Evolutionary conservation across 2,113 vertebrate genomes (phyloP), one percentile per base, ranked within the genome.

Genomic region (Aepyceros melampus): DNA sequence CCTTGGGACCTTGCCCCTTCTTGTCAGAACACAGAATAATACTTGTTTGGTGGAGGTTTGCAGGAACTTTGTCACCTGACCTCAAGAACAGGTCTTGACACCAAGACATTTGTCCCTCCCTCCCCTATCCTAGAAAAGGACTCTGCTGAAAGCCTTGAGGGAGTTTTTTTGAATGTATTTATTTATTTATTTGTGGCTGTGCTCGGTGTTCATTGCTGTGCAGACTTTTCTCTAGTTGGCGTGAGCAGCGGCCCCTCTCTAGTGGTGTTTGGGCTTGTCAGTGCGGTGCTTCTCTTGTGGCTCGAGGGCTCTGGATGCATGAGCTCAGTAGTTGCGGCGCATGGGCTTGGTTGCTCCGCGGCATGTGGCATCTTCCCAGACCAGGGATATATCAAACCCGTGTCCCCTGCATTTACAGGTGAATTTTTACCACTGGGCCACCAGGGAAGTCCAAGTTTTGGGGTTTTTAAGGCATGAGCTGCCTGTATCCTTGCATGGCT

Each of bases 271-370:
- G 40, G 71, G 12, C 23, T 76, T 76, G 36, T 43, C 40, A 27
- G 14, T 43, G 36, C 0, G 0, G 23, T 43, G 23, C 23, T 43
- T 76, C 71, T 43, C 71, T 43, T 76, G 71, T 76, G 71, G 71
- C 23, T 76, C 14, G 23, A 76, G 71, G 40, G 71, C 23, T 76
- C 71, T 43, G 27, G 71, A 14, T 76, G 71, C 23, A 27, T 14
- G 71, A 23, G 23, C 23, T 76, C 71, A 43, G 71, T 76, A 43
- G 23, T 76, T 43, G 36, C 43, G 40, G 71, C 12, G 0, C 40
- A 0, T 43, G 71, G 71, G 40, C 71, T 43, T 43, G 40, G 36
- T 76, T 43, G 40, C 36, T 76, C 40, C 1, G 0, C 0, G 3
- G 23, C 71, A 7, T 27, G 23, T 74, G 36, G 71, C 40, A 23